A percentile compares a stretch with the other conserved stretches of the same genome.
phyloP scores from a whole-genome alignment of 2,888 invertebrate genomes.

The Harmothoe impar region DNA sequence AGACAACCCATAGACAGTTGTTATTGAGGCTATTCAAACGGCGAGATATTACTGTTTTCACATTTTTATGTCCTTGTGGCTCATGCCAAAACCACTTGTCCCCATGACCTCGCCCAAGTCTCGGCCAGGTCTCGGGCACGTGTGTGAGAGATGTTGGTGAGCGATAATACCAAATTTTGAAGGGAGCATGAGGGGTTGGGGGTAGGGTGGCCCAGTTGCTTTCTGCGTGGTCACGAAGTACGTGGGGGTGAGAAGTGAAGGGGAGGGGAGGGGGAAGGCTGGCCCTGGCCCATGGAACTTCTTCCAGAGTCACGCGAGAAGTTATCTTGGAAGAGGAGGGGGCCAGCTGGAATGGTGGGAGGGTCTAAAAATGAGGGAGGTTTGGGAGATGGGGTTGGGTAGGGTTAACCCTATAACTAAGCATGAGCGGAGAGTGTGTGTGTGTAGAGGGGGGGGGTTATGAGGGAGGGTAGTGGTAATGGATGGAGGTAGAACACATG shows the following conservation, averaged over 20 bases:
- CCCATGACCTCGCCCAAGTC: conserved; percentile 11
- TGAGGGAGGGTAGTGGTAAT: background rate
- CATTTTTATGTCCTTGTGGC: background rate
- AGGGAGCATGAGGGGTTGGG: background rate
- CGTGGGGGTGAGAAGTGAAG: background rate
- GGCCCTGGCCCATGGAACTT: conserved; percentile 38
- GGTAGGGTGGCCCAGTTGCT: background rate
- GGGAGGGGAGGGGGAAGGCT: background rate
- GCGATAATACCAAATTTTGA: conserved; percentile 36
- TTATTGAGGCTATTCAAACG: background rate
- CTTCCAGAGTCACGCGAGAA: conserved; percentile 47
- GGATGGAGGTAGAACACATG: background rate
- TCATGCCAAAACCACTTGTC: conserved; percentile 49
- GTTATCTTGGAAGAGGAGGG: conserved; percentile 43
- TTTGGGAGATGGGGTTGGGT: background rate
- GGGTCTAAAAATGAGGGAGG: background rate
- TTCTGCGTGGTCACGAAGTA: conserved; percentile 5
- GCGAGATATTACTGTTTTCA: too few species aligned
- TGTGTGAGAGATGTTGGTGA: conserved; percentile 37
- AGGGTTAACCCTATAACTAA: background rate
- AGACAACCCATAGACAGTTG: conserved; percentile 13
- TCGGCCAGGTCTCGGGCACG: conserved; percentile 33
- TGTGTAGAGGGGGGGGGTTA: background rate
- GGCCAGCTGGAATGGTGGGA: background rate
- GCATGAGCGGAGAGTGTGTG: background rate